Evolutionary conservation across 2,113 vertebrate genomes (phyloP), one percentile per base, ranked within the genome.

Genomic region (Myotis davidii): DNA sequence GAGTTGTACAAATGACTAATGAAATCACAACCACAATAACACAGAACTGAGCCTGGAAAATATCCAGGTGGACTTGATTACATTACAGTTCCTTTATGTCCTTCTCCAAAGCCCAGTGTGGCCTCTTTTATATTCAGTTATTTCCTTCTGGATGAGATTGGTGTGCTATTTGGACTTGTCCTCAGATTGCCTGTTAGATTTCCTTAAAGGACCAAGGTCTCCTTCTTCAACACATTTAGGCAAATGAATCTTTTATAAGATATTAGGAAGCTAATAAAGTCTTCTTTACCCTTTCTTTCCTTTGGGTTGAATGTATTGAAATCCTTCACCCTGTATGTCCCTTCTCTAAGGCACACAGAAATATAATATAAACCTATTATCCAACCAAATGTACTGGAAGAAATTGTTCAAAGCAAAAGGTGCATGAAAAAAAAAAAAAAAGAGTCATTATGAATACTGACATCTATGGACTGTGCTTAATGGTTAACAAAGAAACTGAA

Each of bases 1-100:
- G 72, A 95, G 52, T 52, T 74, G 23, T n/a, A 91, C 50, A 90
- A 89, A 91, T 95, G 90, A 97, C 74, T 94, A 81, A 94, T 94
- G 79, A 73, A 77, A 85, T 86, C 52, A 42, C 81, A 76, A 70
- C 83, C 74, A 48, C 32, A 93, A 13, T 83, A 78, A 91, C 54
- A 39, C 32, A 96, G 88, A 69, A 89, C 4, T 73, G 42, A 81
- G 37, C 29, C 69, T 81, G 92, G 96, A 86, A 52, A 84, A 59
- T 73, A 32, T 45, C 94, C 90, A 96, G 74, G 91, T 85, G 45
- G 70, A 59, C 45, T 91, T 84, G 91, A 84, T 90, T 88, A 65
- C 6, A 72, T 94, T 73, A 69, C 4, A 45, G 85, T 86, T 91
- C 29, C 89, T 84, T 95, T 79, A 48, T 72, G 42, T n/a, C n/a